These are phyloP conservation scores for Cataglyphis altisquamis DNA, from an alignment of 2,888 invertebrate genomes.

Conservation along the genomic window DNA sequence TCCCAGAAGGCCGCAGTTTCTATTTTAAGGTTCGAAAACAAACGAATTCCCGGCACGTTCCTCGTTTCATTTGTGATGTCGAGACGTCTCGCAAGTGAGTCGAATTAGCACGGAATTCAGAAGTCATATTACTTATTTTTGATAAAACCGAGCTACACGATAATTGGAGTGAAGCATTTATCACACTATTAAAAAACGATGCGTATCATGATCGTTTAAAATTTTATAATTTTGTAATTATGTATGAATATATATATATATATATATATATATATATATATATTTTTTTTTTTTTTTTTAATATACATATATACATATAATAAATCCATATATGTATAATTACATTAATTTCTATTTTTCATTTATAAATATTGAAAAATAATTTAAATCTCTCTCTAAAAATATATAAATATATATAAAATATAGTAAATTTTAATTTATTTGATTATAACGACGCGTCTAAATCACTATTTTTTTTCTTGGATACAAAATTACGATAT, in stretches of 20 bases:
- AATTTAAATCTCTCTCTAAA: not conserved
- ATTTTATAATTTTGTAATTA: not conserved
- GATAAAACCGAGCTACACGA: conserved; percentile 7
- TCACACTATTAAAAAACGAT: not conserved
- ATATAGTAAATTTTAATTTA: not conserved
- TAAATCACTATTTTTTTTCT: not conserved
- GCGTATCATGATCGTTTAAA: not conserved
- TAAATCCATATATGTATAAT: not conserved
- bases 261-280: too few relatives aligned
- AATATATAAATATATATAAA: not conserved
- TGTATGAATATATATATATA: too few relatives aligned
- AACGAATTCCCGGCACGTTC: conserved; percentile 74
- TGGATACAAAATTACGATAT: not conserved
- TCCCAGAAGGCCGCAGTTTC: conserved; percentile 73
- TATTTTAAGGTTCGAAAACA: conserved; percentile 83
- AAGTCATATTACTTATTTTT: conserved; percentile 32
- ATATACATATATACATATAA: not conserved
- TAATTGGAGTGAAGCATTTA: conserved; percentile 5
- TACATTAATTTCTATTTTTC: not conserved
- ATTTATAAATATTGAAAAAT: not conserved
- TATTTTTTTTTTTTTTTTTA: too few relatives aligned
- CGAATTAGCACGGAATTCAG: conserved; percentile 35
- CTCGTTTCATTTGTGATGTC: conserved; percentile 61
- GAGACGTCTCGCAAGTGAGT: conserved; percentile 41
- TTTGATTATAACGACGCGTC: not conserved